These are phyloP conservation scores for Paraescarpia echinospica DNA, from an alignment of 1,140 invertebrate genomes.

Conservation along the genomic window DNA sequence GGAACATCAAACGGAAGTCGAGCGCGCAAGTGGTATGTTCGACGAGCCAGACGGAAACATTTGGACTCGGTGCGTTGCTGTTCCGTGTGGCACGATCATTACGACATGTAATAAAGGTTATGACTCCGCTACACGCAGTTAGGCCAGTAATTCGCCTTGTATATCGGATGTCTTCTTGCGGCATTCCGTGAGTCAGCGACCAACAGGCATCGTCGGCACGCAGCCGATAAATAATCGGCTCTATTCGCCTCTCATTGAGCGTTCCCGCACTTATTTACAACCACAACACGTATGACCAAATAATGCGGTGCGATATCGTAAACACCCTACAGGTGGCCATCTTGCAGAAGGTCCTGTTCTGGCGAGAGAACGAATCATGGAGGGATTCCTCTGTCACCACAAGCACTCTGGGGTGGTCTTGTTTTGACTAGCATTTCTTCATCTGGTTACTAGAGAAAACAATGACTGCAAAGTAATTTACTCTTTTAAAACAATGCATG, in stretches of 20 bases:
- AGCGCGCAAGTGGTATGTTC: not conserved
- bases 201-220: not conserved
- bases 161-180: not conserved
- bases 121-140: not conserved
- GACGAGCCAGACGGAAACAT: not conserved
- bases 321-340: not conserved
- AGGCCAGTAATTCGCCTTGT: not conserved
- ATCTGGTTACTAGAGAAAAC: not conserved
- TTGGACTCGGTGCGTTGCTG: not conserved
- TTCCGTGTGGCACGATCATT: not conserved
- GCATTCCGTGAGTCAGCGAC: constrained; percentile 3
- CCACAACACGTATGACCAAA: not conserved
- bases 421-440: not conserved
- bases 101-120: not conserved
- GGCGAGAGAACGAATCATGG: not conserved
- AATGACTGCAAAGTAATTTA: not conserved
- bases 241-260: not conserved
- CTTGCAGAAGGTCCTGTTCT: not conserved
- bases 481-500: no score
- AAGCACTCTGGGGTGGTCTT: not conserved
- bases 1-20: not conserved
- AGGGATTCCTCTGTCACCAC: not conserved
- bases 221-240: not conserved
- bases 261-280: not conserved
- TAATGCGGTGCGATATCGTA: not conserved